Evolutionary conservation across 92 coral and sea anemone genomes (phyloP).

Genomic region (Desmophyllum pertusum): DNA sequence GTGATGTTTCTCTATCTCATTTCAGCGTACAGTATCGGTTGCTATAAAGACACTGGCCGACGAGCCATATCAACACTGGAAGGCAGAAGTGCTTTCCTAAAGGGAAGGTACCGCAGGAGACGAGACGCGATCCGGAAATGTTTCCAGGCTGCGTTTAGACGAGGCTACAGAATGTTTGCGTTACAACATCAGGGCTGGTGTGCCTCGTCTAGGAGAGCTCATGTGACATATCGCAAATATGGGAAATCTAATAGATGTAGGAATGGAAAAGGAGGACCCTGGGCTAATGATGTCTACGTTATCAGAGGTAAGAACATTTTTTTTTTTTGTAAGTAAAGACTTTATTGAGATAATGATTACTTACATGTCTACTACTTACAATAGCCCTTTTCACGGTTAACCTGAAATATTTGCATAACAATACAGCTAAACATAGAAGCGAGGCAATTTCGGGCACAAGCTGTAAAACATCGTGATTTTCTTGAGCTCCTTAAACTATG

Average conservation of each 20-base stretch:
- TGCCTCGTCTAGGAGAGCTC: slow-evolving; percentile 26
- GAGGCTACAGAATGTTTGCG: slow-evolving; percentile 31
- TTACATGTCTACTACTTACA: too few species aligned
- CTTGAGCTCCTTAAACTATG: too few species aligned
- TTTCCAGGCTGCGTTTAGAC: slow-evolving; percentile 11
- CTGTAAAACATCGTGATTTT: too few species aligned
- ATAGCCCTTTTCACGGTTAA: too few species aligned
- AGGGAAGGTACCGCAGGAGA: slow-evolving; percentile 5
- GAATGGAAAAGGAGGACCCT: slow-evolving; percentile 33
- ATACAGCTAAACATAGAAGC: too few species aligned
- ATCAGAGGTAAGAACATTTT: slow-evolving; percentile 22
- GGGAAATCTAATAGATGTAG: background rate
- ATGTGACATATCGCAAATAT: slow-evolving; percentile 12
- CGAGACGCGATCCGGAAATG: slow-evolving; percentile 9
- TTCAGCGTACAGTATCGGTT: slow-evolving; percentile 17
- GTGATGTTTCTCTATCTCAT: background rate
- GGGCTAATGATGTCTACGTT: slow-evolving; percentile 27
- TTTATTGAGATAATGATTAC: too few species aligned
- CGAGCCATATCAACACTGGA: slow-evolving; percentile 17
- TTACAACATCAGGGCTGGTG: slow-evolving; percentile 44
- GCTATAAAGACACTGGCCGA: slow-evolving; percentile 26
- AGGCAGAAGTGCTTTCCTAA: slow-evolving; percentile 15
- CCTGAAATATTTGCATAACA: too few species aligned
- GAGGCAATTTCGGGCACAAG: too few species aligned
- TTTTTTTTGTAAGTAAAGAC: too few species aligned